Evolutionary conservation across 2,797 vertebrate species (phyloP), one percentile per base, ranked within the genome.

Genomic region (Lepilemur ruficaudatus): DNA sequence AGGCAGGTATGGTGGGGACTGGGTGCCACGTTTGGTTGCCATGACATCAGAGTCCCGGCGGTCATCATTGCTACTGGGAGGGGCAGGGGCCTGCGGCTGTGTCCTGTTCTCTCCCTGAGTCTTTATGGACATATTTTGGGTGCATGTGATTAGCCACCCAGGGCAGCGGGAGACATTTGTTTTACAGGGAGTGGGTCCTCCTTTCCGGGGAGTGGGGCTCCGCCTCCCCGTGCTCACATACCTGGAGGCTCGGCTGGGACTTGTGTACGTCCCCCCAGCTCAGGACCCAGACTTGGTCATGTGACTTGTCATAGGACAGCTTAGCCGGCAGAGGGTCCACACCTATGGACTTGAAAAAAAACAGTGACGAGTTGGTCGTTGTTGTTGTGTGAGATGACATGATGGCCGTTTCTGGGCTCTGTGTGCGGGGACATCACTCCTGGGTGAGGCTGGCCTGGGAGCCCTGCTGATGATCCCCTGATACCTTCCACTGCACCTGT

Each of bases 211-310:
- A 55, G 65, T 10, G 23, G 5, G 13, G 13, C 12, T 46, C 12
- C 7, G 32, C 22, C 22, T 83, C 17, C 35, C 15, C 0, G 8
- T 50, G 41, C n/a, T 95, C 82, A 95, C 98, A 82, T 86, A 99
- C 99, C 99, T 99, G 99, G 76, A 99, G 98, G 0, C 99, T 99
- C 23, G 99, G 99, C 2, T 98, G 99, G 35, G 99, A 99, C 85
- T 98, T 99, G 96, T 96, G 98, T 98, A 98, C 97, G 50, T 99
- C 98, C 0, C 99, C 99, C 99, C 99, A 99, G 96, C 99, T 99
- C 38, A 99, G 99, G 81, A 99, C 99, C 99, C 99, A 99, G 52
- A 99, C 99, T 97, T 99, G 99, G 98, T 99, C 99, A 59, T 99
- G 99, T 69, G 99, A 99, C 98, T 99, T 99, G 98, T 99, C 99